These are phyloP conservation scores for Silurus meridionalis DNA, from an alignment of 2,113 vertebrate species.

Conservation along the genomic window DNA sequence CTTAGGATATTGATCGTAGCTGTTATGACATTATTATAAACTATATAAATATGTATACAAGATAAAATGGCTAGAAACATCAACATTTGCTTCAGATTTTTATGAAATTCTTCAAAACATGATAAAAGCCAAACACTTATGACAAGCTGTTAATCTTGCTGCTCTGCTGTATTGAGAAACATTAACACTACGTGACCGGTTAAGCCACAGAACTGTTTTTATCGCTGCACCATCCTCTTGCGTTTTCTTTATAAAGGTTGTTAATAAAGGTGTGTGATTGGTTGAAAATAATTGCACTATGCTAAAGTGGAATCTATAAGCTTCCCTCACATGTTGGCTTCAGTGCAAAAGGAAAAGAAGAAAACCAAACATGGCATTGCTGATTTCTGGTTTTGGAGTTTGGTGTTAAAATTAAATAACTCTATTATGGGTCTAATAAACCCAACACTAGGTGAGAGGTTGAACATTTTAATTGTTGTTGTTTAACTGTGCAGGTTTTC, in stretches of 20 bases:
- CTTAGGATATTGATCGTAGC: too few relatives aligned
- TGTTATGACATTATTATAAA: not conserved
- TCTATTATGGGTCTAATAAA: not conserved
- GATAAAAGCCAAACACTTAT: not conserved
- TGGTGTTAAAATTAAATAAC: not conserved
- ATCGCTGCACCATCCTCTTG: not conserved
- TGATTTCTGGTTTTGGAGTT: not conserved
- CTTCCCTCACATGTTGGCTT: not conserved
- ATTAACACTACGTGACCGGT: not conserved
- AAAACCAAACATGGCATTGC: not conserved
- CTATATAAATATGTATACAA: not conserved
- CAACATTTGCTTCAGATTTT: not conserved
- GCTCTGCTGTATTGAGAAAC: not conserved
- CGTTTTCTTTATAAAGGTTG: not conserved
- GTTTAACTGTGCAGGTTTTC: not conserved
- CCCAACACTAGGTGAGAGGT: not conserved
- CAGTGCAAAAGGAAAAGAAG: not conserved
- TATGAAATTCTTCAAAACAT: not conserved
- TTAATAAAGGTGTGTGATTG: not conserved
- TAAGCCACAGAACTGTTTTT: not conserved
- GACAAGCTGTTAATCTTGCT: too few relatives aligned
- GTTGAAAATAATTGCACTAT: not conserved
- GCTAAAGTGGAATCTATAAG: not conserved
- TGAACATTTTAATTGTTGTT: not conserved
- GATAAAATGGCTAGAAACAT: not conserved